Conservation (phyloP, 2,113 vertebrate species). For the Colius striatus region DNA sequence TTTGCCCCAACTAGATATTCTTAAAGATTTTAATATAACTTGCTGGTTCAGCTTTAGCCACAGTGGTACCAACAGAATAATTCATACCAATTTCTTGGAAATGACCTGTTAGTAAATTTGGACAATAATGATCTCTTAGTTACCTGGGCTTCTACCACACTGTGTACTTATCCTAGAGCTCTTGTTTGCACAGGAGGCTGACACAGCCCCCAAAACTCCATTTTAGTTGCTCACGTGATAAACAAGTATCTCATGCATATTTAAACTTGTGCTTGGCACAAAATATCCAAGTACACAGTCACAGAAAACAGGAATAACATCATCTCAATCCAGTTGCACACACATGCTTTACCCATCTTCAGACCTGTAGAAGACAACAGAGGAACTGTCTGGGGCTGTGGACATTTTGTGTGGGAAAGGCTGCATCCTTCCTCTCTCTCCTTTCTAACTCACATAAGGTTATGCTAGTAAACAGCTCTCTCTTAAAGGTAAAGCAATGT, state of each 20-base stretch:
- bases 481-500: not conserved
- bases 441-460: not conserved
- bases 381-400: not conserved
- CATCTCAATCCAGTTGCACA: not conserved
- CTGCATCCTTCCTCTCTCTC: rapidly evolving
- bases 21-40: conserved; percentile 21
- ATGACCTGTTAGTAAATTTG: not conserved
- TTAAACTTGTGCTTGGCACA: not conserved
- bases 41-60: conserved; percentile 3
- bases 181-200: conserved; percentile 20
- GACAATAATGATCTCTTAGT: conserved; percentile 32
- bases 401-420: not conserved
- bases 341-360: rapidly evolving
- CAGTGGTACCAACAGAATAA: not conserved
- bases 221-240: not conserved
- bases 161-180: not conserved
- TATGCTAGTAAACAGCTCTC: not conserved
- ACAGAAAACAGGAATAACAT: not conserved
- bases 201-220: conserved; percentile 26
- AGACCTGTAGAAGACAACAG: not conserved
- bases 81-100: conserved; percentile 4
- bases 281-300: not conserved
- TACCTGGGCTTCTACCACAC: not conserved
- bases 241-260: not conserved
- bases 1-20: not conserved